phyloP scores from a whole-genome alignment of 2,888 invertebrate genomes.

The Geotrupes spiniger region DNA sequence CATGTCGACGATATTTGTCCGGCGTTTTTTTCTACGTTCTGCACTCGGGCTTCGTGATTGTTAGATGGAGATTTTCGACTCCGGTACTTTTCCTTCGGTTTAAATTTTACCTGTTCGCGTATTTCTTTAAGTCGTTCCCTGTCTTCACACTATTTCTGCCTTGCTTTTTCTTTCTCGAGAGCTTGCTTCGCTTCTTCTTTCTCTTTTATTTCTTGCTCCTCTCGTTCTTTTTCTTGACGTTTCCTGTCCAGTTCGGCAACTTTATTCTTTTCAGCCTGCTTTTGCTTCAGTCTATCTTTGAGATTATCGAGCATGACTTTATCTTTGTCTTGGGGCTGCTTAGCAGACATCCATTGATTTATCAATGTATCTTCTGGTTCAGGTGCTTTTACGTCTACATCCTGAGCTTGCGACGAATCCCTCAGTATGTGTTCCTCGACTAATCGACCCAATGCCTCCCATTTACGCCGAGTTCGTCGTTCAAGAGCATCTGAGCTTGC shows the following conservation, averaged over 20 bases:
- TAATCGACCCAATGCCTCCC: constrained; percentile 49
- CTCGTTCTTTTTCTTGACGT: constrained; percentile 46
- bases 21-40: constrained; percentile 32
- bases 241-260: constrained; percentile 42
- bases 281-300: constrained; percentile 54
- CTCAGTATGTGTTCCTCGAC: constrained; percentile 53
- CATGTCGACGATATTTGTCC: constrained; percentile 34
- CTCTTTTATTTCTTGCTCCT: constrained; percentile 44
- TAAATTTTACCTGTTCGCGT: constrained; percentile 41
- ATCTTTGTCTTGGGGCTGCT: constrained; percentile 48
- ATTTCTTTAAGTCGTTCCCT: constrained; percentile 39
- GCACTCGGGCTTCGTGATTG: constrained; percentile 36
- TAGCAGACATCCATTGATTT: constrained; percentile 55
- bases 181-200: constrained; percentile 43
- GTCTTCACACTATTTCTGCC: constrained; percentile 43
- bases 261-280: constrained; percentile 49
- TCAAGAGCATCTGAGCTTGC: constrained; percentile 51
- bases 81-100: constrained; percentile 47
- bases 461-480: constrained; percentile 49
- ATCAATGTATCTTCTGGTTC: constrained; percentile 44
- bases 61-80: constrained; percentile 32
- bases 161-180: constrained; percentile 40
- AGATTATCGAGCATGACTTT: constrained; percentile 53
- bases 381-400: constrained; percentile 30
- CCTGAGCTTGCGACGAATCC: constrained; percentile 30